These are phyloP conservation scores for Drosophila setifemur DNA, from an alignment of 1,140 invertebrate species.

Conservation along the genomic window DNA sequence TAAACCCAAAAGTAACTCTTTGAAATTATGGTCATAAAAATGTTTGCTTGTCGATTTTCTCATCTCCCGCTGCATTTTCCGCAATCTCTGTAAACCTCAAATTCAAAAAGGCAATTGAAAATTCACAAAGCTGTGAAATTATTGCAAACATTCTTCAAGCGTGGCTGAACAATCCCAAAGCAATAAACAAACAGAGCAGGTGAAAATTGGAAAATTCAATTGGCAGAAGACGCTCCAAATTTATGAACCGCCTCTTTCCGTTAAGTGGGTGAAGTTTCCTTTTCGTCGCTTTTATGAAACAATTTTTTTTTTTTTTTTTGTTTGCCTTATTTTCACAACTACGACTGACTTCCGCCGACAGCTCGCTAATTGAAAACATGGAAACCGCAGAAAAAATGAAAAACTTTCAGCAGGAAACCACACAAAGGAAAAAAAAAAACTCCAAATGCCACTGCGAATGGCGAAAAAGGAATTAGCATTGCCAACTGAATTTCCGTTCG, in stretches of 20 bases:
- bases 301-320: slow-evolving; percentile 25
- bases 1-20: slow-evolving; percentile 2
- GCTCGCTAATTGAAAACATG: slow-evolving; percentile 59
- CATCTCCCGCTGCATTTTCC: neutral
- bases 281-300: slow-evolving; percentile 36
- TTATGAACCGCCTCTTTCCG: slow-evolving; percentile 30
- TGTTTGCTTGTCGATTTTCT: neutral
- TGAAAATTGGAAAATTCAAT: slow-evolving; percentile 69
- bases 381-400: slow-evolving; percentile 29
- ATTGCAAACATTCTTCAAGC: slow-evolving; percentile 39
- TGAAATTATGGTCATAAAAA: slow-evolving; percentile 13
- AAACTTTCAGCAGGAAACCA: slow-evolving; percentile 48
- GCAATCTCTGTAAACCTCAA: slow-evolving; percentile 26
- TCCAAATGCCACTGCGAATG: too few relatives aligned
- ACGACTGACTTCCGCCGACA: slow-evolving; percentile 54
- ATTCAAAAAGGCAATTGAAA: slow-evolving; percentile 21
- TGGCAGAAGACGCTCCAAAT: slow-evolving; percentile 54
- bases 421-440: slow-evolving; percentile 19
- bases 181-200: slow-evolving; percentile 22
- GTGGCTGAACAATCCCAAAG: slow-evolving; percentile 46
- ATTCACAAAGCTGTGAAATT: slow-evolving; percentile 60
- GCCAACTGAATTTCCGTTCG: slow-evolving; percentile 65
- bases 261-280: slow-evolving; percentile 64
- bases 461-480: slow-evolving; percentile 68
- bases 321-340: too few relatives aligned